These are phyloP conservation scores for Gadopsis bispinosus DNA, from an alignment of 2,797 vertebrate species.

Conservation along the genomic window DNA sequence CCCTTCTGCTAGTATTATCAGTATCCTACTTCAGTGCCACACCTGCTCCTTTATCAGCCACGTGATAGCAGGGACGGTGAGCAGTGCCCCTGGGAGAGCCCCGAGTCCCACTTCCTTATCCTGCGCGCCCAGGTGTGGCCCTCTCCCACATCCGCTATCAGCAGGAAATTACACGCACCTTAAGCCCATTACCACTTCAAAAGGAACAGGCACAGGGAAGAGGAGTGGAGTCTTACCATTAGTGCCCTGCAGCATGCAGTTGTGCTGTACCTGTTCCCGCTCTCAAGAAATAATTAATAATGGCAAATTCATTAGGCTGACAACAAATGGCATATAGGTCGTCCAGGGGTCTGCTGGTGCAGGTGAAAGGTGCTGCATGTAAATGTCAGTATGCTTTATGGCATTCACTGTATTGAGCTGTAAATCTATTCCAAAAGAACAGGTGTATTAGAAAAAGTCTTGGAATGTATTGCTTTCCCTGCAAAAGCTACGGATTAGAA, in stretches of 20 bases:
- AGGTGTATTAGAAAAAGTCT: conserved; percentile 59
- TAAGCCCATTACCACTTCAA: conserved; percentile 82
- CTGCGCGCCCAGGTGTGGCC: conserved; percentile 75
- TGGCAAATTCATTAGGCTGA: conserved; percentile 72
- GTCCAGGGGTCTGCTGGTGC: conserved; percentile 44
- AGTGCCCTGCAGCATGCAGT: conserved; percentile 62
- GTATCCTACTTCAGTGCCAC: conserved; percentile 66
- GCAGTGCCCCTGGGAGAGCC: conserved; percentile 57
- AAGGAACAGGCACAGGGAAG: conserved; percentile 67
- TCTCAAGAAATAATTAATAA: conserved; percentile 73
- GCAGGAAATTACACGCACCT: conserved; percentile 81
- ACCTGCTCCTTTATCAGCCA: conserved; percentile 78
- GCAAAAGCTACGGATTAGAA: conserved; percentile 71
- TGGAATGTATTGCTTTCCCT: conserved; percentile 69
- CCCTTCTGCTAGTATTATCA: conserved; percentile 70
- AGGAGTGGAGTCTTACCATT: conserved; percentile 67
- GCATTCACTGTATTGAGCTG: conserved; percentile 44
- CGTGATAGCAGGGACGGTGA: conserved; percentile 60
- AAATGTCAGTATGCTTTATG: conserved; percentile 55
- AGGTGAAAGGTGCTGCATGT: conserved; percentile 54
- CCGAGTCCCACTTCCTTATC: conserved; percentile 77
- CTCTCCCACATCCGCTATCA: conserved; percentile 73
- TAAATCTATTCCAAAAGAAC: conserved; percentile 64
- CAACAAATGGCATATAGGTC: conserved; percentile 66
- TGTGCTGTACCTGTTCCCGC: conserved; percentile 58